phyloP scores from a whole-genome alignment of 2,888 invertebrate species.

The Odontocerum albicorne region DNA sequence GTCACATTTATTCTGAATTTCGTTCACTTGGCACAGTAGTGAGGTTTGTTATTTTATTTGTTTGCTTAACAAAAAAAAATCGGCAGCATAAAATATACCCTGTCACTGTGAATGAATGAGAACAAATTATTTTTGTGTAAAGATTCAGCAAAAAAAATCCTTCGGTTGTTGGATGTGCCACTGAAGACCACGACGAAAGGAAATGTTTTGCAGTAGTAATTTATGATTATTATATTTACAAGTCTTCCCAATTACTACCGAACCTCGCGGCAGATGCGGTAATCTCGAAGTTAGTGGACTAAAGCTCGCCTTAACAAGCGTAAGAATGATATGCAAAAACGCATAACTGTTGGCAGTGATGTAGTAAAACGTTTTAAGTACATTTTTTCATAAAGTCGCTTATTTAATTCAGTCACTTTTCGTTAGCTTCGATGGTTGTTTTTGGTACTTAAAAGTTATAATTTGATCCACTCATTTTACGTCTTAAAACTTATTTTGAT shows the following conservation, averaged over 20 bases:
- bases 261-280: constrained; percentile 4
- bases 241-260: constrained; percentile 33
- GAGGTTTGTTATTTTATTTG: constrained; percentile 8
- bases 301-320: constrained; percentile 3
- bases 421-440: too few species aligned
- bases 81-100: constrained; percentile 14
- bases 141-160: neutral
- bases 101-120: constrained; percentile 22
- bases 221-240: constrained; percentile 34
- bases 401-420: too few species aligned
- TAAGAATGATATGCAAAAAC: constrained; percentile 15
- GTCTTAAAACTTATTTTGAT: too few species aligned
- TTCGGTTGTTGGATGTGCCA: neutral
- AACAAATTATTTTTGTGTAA: constrained; percentile 24
- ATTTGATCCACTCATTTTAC: too few species aligned
- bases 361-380: too few species aligned
- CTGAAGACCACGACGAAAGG: neutral
- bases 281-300: neutral
- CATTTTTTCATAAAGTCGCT: too few species aligned
- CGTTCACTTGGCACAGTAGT: neutral
- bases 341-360: constrained; percentile 10
- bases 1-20: too few species aligned
- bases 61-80: constrained; percentile 2
- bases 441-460: too few species aligned
- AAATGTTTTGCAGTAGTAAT: constrained; percentile 15